Evolutionary conservation across 2,113 vertebrate genomes (phyloP), one percentile per base, ranked within the genome.

Genomic region (Dryoscopus gambensis): DNA sequence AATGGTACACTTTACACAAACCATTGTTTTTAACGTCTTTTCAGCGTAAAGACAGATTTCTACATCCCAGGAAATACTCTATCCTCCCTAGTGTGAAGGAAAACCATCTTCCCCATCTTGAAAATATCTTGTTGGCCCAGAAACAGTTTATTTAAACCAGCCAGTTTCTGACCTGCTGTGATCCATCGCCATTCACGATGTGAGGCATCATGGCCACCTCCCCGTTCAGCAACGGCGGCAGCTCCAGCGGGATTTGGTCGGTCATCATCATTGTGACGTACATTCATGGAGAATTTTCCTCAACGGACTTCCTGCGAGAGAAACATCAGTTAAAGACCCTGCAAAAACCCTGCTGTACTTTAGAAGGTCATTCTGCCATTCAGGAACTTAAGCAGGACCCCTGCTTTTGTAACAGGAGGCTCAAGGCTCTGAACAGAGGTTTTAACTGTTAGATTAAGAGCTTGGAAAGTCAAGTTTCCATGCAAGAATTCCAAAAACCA

Each of bases 241-340:
- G 98, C 96, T 99, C 99, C 99, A 99, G 98, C 94, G 99, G 99
- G 97, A 99, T 99, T 97, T 99, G 99, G 99, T 99, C 99, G 98
- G 99, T 99, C 99, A 99, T 99, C 99, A 99, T 99, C 99, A 99
- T 99, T 98, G 99, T 99, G 99, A 99, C 99, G 97, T 99, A 99
- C 99, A 99, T 99, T 99, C 99, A 99, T 99, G 99, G 99, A 99
- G 99, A 99, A 99, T 94, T 98, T 98, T 98, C 98, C 98, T 98
- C 98, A 98, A 98, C 98, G 49, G 97, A 96, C 97, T 98, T 98
- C 98, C 99, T 99, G 98, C 82, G 96, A 97, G 81, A 98, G 90
- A 98, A 75, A 4, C 13, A 84, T 1, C 33, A 12, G 21, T 92
- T 86, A 64, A 52, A 78, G 33, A 65, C 25, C 35, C 25, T 65